Evolutionary conservation across 2,113 vertebrate genomes (phyloP), one percentile per base, ranked within the genome.

Genomic region (Sminthopsis crassicaudata): DNA sequence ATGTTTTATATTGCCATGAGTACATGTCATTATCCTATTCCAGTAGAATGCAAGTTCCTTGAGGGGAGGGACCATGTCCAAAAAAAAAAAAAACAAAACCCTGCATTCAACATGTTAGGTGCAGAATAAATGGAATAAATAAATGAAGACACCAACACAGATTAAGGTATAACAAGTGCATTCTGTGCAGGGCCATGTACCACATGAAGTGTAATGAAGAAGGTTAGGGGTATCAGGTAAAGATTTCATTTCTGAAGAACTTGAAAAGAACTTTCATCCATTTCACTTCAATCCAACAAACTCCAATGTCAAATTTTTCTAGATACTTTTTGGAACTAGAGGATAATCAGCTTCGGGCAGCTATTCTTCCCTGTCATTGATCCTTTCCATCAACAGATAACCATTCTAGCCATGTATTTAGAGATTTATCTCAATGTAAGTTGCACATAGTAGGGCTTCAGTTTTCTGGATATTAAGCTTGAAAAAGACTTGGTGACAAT

Each of bases 361-460:
- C 36, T 93, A 91, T 95, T 97, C 50, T 53, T 90, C 92, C 96
- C 91, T 60, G 94, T 50, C 54, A 94, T 93, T 50, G n/a, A 91
- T 91, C 94, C 94, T 96, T 96, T 94, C 90, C 93, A 84, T 84
- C 36, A 92, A 94, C 25, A 96, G 94, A 97, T 95, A 53, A 14
- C 10, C 57, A 89, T 92, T 96, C 94, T 51, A 90, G 90, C 42
- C 90, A 93, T 89, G 24, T 93, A 93, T 96, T 96, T 91, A 76
- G 90, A 84, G n/a, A 84, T 84, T 42, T 19, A 84, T 84, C 6
- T 42, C 36, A 42, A 23, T 42, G n/a, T 42, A 42, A 19, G 23
- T 8, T 42, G 67, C 67, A 84, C 67, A 84, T 84, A 84, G 67
- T 84, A 84, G 67, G 67, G 19, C 42, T 5, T 42, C 8, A 42